Evolutionary conservation across 2,888 invertebrate genomes (phyloP), one percentile per base, ranked within the genome.

Genomic region (Brachylomia viminalis): DNA sequence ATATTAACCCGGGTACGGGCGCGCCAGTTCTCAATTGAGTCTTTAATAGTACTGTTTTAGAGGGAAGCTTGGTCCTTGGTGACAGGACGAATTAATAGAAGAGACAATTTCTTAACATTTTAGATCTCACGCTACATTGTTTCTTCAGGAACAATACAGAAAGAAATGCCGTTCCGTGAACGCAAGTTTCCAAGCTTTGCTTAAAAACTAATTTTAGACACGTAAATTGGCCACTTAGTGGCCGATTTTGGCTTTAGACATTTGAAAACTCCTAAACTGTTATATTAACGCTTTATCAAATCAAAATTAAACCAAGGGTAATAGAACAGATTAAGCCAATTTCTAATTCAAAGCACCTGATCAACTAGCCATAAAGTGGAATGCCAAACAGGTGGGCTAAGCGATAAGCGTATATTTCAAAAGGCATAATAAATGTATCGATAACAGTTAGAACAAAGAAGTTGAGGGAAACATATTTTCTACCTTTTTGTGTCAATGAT

Each of bases 1-100:
- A 98, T 97, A 99, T 99, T 97, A 99, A 99, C 97, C 99, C 99
- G 98, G 99, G 99, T 99, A 88, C 80, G 66, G 58, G 75, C 58
- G 27, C 38, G 54, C 59, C 66, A 85, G 79, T 75, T 82, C 79
- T 77, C 38, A 66, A 79, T 79, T 79, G 13, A 72, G 73, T 82
- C 77, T 66, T 30, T 62, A 8, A 45, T 27, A 45, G 71, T 52
- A 1, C 23, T 27, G n/a, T 52, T 79, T 52, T 15, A 15, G 15
- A 72, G 42, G 45, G 5, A 58, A 64, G 62, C 33, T 45, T 80
- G 62, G 54, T 23, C 27, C 17, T 71, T 52, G 8, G 38, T 4
- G 30, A 23, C 47, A 17, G 1, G 4, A 6, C 30, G 27, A 45
- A 30, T n/a, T 11, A 13, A 20, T 27, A 23, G 23, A 17, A 23